Evolutionary conservation across 2,888 invertebrate species (phyloP).

Genomic region (Euplexia lucipara): DNA sequence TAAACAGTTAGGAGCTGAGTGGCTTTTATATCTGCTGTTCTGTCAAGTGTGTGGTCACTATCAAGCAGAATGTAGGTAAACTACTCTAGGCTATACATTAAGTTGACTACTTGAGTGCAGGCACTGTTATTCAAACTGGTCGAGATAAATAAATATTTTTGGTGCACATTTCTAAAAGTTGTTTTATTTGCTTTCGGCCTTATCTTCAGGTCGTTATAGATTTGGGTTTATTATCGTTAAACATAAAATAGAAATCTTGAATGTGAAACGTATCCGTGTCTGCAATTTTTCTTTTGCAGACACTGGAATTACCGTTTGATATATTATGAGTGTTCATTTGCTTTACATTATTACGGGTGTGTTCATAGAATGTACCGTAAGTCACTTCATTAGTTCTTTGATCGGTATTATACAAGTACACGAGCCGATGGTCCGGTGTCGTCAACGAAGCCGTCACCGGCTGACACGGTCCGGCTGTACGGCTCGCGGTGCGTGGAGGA

Average conservation of each 20-base stretch:
- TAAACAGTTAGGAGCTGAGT: constrained; percentile 57
- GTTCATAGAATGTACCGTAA: background rate
- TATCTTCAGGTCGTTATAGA: constrained; percentile 13
- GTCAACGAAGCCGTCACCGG: constrained; percentile 4
- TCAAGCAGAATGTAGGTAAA: constrained; percentile 61
- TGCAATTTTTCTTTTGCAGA: background rate
- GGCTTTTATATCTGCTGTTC: constrained; percentile 58
- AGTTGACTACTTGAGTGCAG: constrained; percentile 41
- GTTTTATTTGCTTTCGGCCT: constrained; percentile 14
- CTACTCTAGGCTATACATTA: constrained; percentile 48
- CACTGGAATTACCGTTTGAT: background rate
- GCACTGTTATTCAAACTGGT: constrained; percentile 45
- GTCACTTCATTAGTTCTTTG: constrained; percentile 1
- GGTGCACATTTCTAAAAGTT: constrained; percentile 33
- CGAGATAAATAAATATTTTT: constrained; percentile 43
- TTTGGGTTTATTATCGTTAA: constrained; percentile 12
- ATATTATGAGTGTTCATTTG: background rate
- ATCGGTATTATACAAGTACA: background rate
- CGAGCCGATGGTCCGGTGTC: constrained; percentile 3
- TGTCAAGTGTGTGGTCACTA: constrained; percentile 57
- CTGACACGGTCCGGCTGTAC: constrained; percentile 14
- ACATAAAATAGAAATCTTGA: constrained; percentile 7
- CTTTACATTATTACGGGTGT: background rate
- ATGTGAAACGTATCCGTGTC: background rate
- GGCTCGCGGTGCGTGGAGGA: constrained; percentile 3